phyloP scores from a whole-genome alignment of 2,888 invertebrate genomes.

The Sthenelais limicola region DNA sequence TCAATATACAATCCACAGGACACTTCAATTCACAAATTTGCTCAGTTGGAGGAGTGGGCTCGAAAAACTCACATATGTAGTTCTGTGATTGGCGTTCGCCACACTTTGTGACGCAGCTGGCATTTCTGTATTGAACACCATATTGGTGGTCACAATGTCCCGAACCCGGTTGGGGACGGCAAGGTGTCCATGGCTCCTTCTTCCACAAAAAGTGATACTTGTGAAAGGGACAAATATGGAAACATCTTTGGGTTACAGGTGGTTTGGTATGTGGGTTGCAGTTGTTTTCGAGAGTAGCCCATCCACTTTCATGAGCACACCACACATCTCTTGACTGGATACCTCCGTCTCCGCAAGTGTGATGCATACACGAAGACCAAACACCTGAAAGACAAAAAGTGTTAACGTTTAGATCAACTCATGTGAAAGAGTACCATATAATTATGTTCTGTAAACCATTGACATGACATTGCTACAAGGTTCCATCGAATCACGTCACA shows the following conservation, averaged over 20 bases:
- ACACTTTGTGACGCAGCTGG: slow-evolving; percentile 67
- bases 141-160: slow-evolving; percentile 30
- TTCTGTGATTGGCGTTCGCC: slow-evolving; percentile 20
- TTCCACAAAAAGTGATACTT: slow-evolving; percentile 48
- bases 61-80: slow-evolving; percentile 43
- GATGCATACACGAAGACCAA: slow-evolving; percentile 47
- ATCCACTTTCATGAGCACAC: slow-evolving; percentile 42
- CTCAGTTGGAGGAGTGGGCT: slow-evolving; percentile 34
- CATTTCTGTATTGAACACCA: slow-evolving; percentile 44
- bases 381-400: slow-evolving; percentile 46
- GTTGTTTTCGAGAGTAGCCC: slow-evolving; percentile 39
- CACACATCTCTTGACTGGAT: slow-evolving; percentile 44
- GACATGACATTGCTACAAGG: too few relatives aligned
- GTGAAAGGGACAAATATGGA: slow-evolving; percentile 51
- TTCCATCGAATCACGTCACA: too few relatives aligned
- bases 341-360: slow-evolving; percentile 49
- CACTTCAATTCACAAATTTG: slow-evolving; percentile 44
- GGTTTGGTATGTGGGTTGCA: slow-evolving; percentile 31
- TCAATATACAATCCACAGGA: slow-evolving; percentile 48
- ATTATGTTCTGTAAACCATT: too few relatives aligned
- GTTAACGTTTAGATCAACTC: not conserved
- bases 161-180: slow-evolving; percentile 33
- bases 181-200: slow-evolving; percentile 45
- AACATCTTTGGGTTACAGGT: slow-evolving; percentile 41
- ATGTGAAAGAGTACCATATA: too few relatives aligned